phyloP scores from a whole-genome alignment of 92 coral and sea anemone genomes.

The Heliopora coerulea region DNA sequence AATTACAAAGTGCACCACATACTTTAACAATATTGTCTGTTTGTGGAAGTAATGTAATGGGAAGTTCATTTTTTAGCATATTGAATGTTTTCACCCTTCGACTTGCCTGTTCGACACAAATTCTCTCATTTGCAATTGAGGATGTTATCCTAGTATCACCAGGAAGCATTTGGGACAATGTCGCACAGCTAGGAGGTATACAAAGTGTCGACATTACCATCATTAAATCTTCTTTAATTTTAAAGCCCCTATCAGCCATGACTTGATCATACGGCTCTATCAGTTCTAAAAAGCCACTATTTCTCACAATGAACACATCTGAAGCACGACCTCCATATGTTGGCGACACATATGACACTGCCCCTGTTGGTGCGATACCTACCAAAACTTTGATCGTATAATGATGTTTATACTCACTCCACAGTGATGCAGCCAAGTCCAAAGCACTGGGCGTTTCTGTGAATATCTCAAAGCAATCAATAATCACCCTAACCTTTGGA shows the following conservation, averaged over 20 bases:
- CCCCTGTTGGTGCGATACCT: slow-evolving; percentile 38
- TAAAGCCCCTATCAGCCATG: slow-evolving; percentile 37
- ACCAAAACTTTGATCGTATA: slow-evolving; percentile 32
- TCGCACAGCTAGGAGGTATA: no score
- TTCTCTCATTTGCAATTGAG: no score
- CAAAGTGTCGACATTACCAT: not conserved
- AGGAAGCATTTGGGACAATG: no score
- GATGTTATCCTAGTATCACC: no score
- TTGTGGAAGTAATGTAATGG: slow-evolving; percentile 53
- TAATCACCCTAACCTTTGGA: slow-evolving; percentile 36
- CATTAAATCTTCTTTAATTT: slow-evolving; percentile 9
- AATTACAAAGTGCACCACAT: slow-evolving; percentile 59
- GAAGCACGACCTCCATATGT: slow-evolving; percentile 30
- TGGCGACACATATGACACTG: slow-evolving; percentile 20
- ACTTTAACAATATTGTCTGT: slow-evolving; percentile 65
- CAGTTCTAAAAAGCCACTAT: slow-evolving; percentile 25
- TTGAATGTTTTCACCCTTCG: slow-evolving; percentile 47
- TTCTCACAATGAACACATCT: slow-evolving; percentile 24
- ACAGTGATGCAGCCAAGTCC: slow-evolving; percentile 28
- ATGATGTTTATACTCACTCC: slow-evolving; percentile 44
- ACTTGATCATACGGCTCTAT: slow-evolving; percentile 35
- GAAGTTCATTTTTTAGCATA: slow-evolving; percentile 58
- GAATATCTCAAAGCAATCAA: slow-evolving; percentile 62
- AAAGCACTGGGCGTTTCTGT: slow-evolving; percentile 51
- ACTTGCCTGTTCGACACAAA: no score